Conservation (phyloP, 2,113 vertebrate genomes). For the Todiramphus chloris region DNA sequence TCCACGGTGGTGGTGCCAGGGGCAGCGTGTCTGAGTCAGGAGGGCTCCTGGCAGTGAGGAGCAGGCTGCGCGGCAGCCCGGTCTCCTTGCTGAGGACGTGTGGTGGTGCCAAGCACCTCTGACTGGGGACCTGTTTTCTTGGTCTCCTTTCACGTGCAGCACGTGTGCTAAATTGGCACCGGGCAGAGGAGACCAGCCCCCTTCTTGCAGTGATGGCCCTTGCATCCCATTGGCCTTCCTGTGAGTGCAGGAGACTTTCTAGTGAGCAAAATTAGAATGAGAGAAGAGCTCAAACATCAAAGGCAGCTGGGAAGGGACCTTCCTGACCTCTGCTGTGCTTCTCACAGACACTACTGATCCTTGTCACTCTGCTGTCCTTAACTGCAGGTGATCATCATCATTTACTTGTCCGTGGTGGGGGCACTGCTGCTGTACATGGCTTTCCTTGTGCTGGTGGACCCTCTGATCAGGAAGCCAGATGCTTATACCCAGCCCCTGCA, state of each 20-base stretch:
- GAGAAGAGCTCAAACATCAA: background rate
- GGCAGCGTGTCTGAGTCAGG: rapidly evolving
- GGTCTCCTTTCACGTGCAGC: background rate
- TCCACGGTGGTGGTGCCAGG: background rate
- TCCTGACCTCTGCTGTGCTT: background rate
- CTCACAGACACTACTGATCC: background rate
- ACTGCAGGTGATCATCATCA: constrained; percentile 89
- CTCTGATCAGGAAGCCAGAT: constrained; percentile 91
- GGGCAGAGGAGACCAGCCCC: background rate
- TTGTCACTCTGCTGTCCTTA: background rate
- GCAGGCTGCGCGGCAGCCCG: background rate
- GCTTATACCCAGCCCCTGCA: constrained; percentile 88
- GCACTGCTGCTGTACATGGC: constrained; percentile 94
- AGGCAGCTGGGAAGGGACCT: background rate
- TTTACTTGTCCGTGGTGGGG: constrained; percentile 92
- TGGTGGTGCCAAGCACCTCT: background rate
- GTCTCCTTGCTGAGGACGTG: background rate
- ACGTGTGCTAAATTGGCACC: background rate
- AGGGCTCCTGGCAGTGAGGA: background rate
- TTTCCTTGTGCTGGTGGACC: constrained; percentile 93
- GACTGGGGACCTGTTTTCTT: background rate
- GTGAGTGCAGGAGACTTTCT: background rate
- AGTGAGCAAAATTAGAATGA: background rate
- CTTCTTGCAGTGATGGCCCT: background rate
- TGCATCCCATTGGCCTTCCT: rapidly evolving